Percentiles rank a stretch among this genome's conserved stretches.
Evolutionary conservation across 1,140 invertebrate genomes (phyloP).

Genomic region (Drosophila sp.): DNA sequence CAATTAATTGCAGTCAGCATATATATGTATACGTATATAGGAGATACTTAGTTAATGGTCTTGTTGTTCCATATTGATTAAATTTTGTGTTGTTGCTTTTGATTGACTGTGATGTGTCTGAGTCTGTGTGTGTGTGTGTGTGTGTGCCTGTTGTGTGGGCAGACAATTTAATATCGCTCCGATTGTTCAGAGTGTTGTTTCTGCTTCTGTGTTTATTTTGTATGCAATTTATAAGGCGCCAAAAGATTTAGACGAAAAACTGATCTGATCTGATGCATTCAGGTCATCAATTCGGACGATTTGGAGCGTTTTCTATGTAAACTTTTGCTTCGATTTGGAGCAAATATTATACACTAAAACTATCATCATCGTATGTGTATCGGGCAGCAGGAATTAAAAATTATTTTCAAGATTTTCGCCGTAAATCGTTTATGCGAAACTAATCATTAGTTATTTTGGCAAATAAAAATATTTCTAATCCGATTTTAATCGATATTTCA

Average conservation of each 20-base stretch:
- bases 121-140: constrained; percentile 11
- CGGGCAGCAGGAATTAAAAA: neutral
- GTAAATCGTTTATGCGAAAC: neutral
- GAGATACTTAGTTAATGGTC: constrained; percentile 19
- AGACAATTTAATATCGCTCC: constrained; percentile 1
- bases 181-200: neutral
- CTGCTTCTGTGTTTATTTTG: constrained; percentile 42
- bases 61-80: constrained; percentile 51
- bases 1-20: constrained; percentile 44
- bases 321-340: neutral
- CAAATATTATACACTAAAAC: neutral
- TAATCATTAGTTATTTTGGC: too few relatives aligned
- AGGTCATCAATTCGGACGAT: constrained; percentile 49
- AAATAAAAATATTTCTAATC: too few relatives aligned
- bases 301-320: constrained; percentile 1
- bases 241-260: constrained; percentile 55
- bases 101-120: constrained; percentile 47
- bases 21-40: too few relatives aligned
- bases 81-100: constrained; percentile 50
- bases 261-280: constrained; percentile 41
- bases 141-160: constrained; percentile 2
- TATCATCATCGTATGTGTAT: neutral
- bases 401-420: neutral
- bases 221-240: constrained; percentile 64
- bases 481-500: too few relatives aligned